Conservation (phyloP, 1,140 invertebrate genomes). For the Sminthurides bifidus region DNA sequence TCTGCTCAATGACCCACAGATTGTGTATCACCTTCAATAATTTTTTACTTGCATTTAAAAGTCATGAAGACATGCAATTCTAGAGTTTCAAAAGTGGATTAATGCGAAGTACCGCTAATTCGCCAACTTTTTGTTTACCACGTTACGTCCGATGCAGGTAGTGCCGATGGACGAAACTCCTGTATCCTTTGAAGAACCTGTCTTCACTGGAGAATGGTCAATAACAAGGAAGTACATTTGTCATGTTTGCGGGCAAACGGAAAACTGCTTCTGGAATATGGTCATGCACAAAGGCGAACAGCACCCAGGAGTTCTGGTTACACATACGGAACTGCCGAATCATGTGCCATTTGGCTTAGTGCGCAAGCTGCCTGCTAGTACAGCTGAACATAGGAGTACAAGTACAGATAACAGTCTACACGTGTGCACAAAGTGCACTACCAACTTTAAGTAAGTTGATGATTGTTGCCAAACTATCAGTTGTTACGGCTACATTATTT, state of each 20-base stretch:
- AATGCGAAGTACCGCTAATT: no score
- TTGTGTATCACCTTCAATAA: no score
- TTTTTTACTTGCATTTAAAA: no score
- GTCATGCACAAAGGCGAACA: slow-evolving; percentile 30
- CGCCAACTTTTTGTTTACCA: no score
- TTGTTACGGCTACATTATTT: background rate
- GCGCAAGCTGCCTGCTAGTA: no score
- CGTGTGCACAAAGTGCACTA: slow-evolving; percentile 27
- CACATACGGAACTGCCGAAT: slow-evolving; percentile 24
- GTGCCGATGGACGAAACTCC: slow-evolving; percentile 3
- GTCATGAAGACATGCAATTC: no score
- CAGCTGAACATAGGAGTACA: no score
- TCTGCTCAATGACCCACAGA: no score
- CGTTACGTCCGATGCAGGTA: no score
- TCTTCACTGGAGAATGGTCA: slow-evolving; percentile 30
- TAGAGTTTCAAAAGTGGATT: no score
- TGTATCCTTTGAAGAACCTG: slow-evolving; percentile 1
- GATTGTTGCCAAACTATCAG: background rate
- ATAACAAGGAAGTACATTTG: slow-evolving; percentile 22
- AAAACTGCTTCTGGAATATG: slow-evolving; percentile 30
- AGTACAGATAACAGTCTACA: no score
- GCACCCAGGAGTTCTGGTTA: slow-evolving; percentile 28
- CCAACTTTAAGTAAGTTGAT: slow-evolving; percentile 27
- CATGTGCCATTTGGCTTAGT: slow-evolving; percentile 6
- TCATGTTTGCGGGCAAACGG: slow-evolving; percentile 28